phyloP scores from a whole-genome alignment of 2,113 vertebrate species.

The Acrocephalus arundinaceus region DNA sequence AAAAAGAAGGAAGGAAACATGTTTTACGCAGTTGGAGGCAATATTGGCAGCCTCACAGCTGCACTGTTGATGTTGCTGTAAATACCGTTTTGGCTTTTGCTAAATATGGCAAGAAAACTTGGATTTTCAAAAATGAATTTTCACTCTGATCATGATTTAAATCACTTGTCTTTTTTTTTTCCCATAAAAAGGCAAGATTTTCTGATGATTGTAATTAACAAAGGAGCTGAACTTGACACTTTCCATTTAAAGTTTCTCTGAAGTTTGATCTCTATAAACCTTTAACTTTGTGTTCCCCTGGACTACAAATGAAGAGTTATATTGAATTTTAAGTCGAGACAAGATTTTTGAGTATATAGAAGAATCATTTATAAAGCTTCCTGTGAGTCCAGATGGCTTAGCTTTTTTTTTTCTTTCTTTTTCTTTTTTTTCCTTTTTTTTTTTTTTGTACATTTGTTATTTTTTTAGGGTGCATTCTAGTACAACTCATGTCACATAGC shows the following conservation, averaged over 20 bases:
- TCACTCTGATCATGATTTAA: not conserved
- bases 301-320: not conserved
- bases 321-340: not conserved
- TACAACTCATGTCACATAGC: not conserved
- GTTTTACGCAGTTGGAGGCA: not conserved
- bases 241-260: not conserved
- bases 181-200: not conserved
- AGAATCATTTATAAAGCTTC: not conserved
- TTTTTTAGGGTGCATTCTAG: not conserved
- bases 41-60: not conserved
- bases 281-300: not conserved
- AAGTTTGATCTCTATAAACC: not conserved
- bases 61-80: not conserved
- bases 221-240: not conserved
- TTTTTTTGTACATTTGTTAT: not conserved
- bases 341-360: not conserved
- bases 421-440: not conserved
- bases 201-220: not conserved
- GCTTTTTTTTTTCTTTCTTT: not conserved
- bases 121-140: not conserved
- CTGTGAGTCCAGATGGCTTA: not conserved
- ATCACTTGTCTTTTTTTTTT: not conserved
- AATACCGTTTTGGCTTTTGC: not conserved
- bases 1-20: not conserved
- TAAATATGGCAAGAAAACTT: slow-evolving; percentile 1